Evolutionary conservation across 2,113 vertebrate genomes (phyloP), one percentile per base, ranked within the genome.

Genomic region (Arothron firmamentum): DNA sequence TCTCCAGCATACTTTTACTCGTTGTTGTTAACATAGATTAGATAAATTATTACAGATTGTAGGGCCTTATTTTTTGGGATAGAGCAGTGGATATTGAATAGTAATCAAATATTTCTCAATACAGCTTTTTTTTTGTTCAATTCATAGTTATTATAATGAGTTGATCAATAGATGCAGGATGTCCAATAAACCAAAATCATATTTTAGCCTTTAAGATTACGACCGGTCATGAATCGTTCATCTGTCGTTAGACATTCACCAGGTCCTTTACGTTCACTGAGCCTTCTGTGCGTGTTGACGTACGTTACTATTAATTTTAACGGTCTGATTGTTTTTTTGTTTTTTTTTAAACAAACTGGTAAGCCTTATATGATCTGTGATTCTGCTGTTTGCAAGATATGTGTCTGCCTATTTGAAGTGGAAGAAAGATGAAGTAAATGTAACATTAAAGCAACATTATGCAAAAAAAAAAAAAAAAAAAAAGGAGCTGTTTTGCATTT

Each of bases 321-420:
- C 5, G 6, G 13, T 17, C 5, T 17, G 5, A 45, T 45, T 45
- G 23, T 72, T 49, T 21, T 19, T 54, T 69, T 58, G 62, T 53
- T 61, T 45, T 73, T 72, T 68, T 53, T 78, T n/a, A 67, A 75
- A 20, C 56, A 77, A 75, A 78, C 70, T 74, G 46, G 57, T 77
- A 74, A 78, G 83, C 79, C 83, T 85, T 83, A 85, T 28, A 80
- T 67, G 20, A 70, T 58, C 66, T 52, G 57, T 72, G 67, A 62
- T 74, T 68, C 54, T 58, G 15, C 49, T 53, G 21, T 52, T 62
- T 51, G 48, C 51, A 49, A 51, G 52, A 6, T 12, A 31, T 47
- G 41, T 65, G 51, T 56, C 11, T 47, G 52, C 57, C 18, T 55
- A 38, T 73, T 59, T 6, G 3, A 17, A 7, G 19, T 17, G 62